phyloP scores from a whole-genome alignment of 2,113 vertebrate genomes.

The Campylorhamphus procurvoides region DNA sequence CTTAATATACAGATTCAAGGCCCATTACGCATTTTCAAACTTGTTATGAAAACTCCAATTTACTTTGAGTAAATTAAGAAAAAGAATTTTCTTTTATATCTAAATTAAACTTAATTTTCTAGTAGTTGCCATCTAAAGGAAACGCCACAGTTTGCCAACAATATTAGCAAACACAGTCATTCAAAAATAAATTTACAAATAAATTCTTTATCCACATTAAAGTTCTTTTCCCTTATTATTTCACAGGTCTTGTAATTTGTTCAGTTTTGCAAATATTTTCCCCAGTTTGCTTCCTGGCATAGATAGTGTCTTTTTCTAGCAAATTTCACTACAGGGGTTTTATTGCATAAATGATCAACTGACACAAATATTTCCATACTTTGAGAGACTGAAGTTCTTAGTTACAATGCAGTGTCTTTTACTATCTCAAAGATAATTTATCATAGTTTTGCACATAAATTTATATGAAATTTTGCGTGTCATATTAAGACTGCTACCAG shows the following conservation, averaged over 20 bases:
- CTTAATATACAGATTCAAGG: neutral
- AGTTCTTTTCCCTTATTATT: neutral
- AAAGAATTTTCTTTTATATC: neutral
- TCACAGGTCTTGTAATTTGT: neutral
- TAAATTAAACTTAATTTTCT: neutral
- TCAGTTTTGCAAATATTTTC: neutral
- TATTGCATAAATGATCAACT: neutral
- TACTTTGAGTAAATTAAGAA: neutral
- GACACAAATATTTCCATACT: neutral
- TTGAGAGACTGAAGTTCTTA: neutral
- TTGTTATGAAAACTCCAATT: neutral
- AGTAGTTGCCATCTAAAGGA: neutral
- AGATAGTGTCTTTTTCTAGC: neutral
- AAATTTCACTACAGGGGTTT: neutral
- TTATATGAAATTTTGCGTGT: neutral
- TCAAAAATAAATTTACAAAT: neutral
- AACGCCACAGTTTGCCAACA: neutral
- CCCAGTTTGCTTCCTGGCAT: neutral
- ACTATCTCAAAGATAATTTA: neutral
- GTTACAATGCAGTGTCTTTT: neutral
- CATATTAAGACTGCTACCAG: neutral
- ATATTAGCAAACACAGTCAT: neutral
- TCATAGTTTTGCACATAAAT: neutral
- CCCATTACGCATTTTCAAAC: neutral
- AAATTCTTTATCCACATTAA: neutral